Evolutionary conservation across 2,888 invertebrate species (phyloP).

Genomic region (Nipponacmea schrenckii): DNA sequence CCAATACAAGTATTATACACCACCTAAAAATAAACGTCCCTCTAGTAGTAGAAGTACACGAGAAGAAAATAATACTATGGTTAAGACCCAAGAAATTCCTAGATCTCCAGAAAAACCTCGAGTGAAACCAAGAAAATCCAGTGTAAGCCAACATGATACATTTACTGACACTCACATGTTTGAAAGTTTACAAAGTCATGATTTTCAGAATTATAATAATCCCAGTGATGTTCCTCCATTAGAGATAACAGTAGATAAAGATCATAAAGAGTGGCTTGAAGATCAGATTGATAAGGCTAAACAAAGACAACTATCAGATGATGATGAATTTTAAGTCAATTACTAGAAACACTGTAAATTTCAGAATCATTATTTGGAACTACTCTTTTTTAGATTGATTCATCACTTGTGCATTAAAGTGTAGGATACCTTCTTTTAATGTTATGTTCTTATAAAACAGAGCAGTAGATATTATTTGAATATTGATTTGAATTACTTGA

Average conservation of each 20-base stretch:
- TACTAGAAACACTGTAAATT: too few species aligned
- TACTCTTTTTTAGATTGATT: too few species aligned
- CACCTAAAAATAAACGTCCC: slow-evolving; percentile 45
- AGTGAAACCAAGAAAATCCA: slow-evolving; percentile 17
- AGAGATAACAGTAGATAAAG: slow-evolving; percentile 64
- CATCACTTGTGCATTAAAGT: too few species aligned
- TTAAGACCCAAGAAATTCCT: slow-evolving; percentile 13
- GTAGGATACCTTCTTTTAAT: too few species aligned
- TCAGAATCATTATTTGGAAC: too few species aligned
- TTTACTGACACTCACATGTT: slow-evolving; percentile 48
- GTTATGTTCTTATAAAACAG: too few species aligned
- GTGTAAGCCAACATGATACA: slow-evolving; percentile 32
- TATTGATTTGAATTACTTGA: too few species aligned
- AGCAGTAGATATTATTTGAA: too few species aligned
- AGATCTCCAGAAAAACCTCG: slow-evolving; percentile 40
- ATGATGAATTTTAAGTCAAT: too few species aligned
- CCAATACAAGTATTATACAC: slow-evolving; percentile 62
- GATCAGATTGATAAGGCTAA: slow-evolving; percentile 59
- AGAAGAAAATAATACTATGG: slow-evolving; percentile 20
- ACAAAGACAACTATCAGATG: neutral
- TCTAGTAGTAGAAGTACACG: slow-evolving; percentile 15
- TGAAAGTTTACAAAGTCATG: slow-evolving; percentile 62
- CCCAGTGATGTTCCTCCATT: slow-evolving; percentile 56
- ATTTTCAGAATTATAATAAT: slow-evolving; percentile 39
- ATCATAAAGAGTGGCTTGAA: slow-evolving; percentile 63